These are phyloP conservation scores for Sebastes hopkinsi DNA, from an alignment of 2,797 vertebrate genomes.

Conservation along the genomic window DNA sequence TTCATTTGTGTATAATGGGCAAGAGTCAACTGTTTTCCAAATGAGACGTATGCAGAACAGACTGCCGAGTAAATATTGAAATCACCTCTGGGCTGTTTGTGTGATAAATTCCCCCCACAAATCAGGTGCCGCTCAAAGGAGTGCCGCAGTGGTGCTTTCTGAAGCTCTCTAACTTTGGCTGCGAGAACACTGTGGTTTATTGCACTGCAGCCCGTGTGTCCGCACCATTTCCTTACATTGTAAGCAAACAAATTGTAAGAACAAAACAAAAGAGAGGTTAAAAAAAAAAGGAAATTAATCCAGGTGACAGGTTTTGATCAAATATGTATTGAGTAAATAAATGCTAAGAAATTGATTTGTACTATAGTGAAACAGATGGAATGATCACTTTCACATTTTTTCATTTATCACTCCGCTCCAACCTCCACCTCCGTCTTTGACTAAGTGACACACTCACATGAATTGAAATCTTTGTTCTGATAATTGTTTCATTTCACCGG, in stretches of 20 bases:
- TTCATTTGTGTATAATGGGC: conserved; percentile 94
- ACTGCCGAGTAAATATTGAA: conserved; percentile 82
- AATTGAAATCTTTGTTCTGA: conserved; percentile 71
- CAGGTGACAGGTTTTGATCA: conserved; percentile 24
- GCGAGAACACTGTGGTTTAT: conserved; percentile 53
- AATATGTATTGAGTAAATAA: conserved; percentile 38
- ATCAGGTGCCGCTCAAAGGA: conserved; percentile 75
- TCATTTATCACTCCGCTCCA: conserved; percentile 37
- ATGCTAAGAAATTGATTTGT: conserved; percentile 38
- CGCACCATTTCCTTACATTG: neutral
- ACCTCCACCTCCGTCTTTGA: conserved; percentile 25
- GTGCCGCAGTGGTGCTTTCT: conserved; percentile 59
- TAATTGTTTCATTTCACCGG: conserved; percentile 70
- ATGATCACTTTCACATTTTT: conserved; percentile 55
- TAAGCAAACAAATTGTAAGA: neutral
- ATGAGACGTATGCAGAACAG: conserved; percentile 86
- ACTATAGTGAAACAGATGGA: conserved; percentile 29
- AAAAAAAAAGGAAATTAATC: neutral
- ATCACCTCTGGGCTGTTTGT: conserved; percentile 84
- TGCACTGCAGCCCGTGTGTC: conserved; percentile 41
- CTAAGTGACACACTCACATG: conserved; percentile 46
- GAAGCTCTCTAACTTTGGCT: conserved; percentile 65
- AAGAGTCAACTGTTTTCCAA: conserved; percentile 89
- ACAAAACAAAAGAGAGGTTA: neutral
- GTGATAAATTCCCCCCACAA: conserved; percentile 80